Evolutionary conservation across 1,140 invertebrate genomes (phyloP).

Genomic region (Drosophila seguyi): DNA sequence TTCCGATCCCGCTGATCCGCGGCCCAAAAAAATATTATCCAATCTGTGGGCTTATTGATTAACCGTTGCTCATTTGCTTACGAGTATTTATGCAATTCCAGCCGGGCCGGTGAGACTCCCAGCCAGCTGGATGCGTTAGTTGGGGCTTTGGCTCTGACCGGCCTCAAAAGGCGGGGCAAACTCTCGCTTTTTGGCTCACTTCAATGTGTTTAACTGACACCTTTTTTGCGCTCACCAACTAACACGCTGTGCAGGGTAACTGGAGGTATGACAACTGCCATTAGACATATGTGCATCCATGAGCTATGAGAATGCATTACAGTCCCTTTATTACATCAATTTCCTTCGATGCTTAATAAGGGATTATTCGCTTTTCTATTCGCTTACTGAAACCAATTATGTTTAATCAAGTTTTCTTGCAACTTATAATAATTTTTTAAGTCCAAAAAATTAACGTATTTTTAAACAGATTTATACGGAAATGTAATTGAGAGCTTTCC

Average conservation of each 20-base stretch:
- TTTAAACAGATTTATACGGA: background rate
- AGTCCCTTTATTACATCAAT: background rate
- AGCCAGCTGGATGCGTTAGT: constrained; percentile 18
- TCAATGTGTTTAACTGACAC: constrained; percentile 39
- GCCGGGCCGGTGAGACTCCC: constrained; percentile 8
- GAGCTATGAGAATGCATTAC: too few relatives aligned
- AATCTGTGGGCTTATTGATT: constrained; percentile 79
- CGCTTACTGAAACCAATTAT: background rate
- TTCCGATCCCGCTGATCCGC: background rate
- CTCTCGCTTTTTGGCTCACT: background rate
- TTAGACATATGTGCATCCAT: too few relatives aligned
- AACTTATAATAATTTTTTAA: background rate
- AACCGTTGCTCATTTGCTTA: constrained; percentile 79
- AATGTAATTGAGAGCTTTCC: background rate
- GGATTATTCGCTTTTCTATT: background rate
- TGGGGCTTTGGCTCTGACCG: background rate
- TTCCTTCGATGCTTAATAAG: background rate
- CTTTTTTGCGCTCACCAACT: background rate
- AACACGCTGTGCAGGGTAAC: background rate
- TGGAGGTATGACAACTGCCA: background rate
- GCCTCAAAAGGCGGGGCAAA: constrained; percentile 11
- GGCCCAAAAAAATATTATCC: constrained; percentile 62
- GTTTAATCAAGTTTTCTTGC: background rate
- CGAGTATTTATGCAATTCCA: constrained; percentile 73
- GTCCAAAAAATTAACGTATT: too few relatives aligned